Base-by-base conservation (phyloP, 1,140 invertebrate species). In the Halyomorpha halys region DNA sequence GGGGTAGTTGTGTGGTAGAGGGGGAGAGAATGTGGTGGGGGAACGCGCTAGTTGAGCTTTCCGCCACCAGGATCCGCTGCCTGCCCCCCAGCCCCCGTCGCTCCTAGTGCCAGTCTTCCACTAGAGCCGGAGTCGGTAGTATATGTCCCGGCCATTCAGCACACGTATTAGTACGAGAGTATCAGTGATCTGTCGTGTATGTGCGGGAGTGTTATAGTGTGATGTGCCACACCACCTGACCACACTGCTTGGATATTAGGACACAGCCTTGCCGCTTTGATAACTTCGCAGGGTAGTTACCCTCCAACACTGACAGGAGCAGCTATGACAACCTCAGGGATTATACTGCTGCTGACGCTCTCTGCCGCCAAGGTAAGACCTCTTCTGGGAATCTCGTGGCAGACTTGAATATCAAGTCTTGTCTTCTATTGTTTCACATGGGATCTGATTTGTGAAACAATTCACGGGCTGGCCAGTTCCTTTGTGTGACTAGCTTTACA, bases 371-470 rank as follows among this genome's bases (percentile, higher is more conserved):
- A 47, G 45, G 45, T 47, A 47, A 47, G 45, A 47, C 45, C 14
- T 18, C 18, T 47, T 16, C 45, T 18, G 18, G 45, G 15, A 15
- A 15, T 47, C 15, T 47, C 45, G 15, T 16, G 18, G 15, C 14
- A 47, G 45, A 47, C 45, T 47, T 47, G 45, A 47, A 47, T 47
- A 47, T 47, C 45, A 47, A 47, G 45, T 15, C 14, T 18, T 47
- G 3, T 13, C 15, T 3, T 13, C 45, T 47, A 47, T 47, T 47
- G 45, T 47, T 18, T 47, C 45, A 18, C 14, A 18, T 47, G 45
- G 45, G 45, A 47, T 47, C 45, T 47, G 45, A 47, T 47, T 47
- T 47, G 15, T 18, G 45, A 47, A 47, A 47, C 45, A 47, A 15
- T 47, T 47, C 45, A 47, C 45, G 45, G 45, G 14, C 18, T 18